These are phyloP conservation scores for Tridacna crocea DNA, from an alignment of 2,888 invertebrate species.

Conservation along the genomic window DNA sequence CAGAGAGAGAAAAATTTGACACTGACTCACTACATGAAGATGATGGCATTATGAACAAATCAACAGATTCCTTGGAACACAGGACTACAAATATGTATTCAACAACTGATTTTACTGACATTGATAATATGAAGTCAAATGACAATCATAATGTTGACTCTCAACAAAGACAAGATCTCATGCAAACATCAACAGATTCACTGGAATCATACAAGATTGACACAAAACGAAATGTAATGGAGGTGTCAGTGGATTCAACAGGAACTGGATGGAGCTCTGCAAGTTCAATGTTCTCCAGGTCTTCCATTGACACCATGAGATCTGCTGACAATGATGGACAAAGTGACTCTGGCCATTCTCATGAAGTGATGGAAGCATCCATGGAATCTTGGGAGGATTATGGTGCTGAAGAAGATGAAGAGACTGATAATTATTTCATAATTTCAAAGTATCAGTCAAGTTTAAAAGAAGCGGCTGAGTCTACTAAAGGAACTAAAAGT, in stretches of 20 bases:
- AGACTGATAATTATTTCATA: conserved; percentile 60
- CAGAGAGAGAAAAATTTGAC: conserved; percentile 69
- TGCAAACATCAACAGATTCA: conserved; percentile 79
- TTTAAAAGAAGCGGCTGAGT: conserved; percentile 57
- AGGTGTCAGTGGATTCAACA: conserved; percentile 67
- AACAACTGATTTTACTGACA: conserved; percentile 35
- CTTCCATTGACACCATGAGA: conserved; percentile 75
- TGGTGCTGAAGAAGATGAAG: conserved; percentile 51
- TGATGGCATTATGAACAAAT: conserved; percentile 67
- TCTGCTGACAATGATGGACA: conserved; percentile 72
- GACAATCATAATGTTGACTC: conserved; percentile 70
- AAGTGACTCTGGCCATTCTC: conserved; percentile 72
- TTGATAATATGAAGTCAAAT: conserved; percentile 16
- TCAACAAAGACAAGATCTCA: conserved; percentile 65
- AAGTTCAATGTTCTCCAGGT: conserved; percentile 77
- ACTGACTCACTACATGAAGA: conserved; percentile 70
- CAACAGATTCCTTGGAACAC: conserved; percentile 74
- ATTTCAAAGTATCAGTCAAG: conserved; percentile 64
- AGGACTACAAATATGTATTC: conserved; percentile 37
- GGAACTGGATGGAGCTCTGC: conserved; percentile 75
- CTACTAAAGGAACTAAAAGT: conserved; percentile 46
- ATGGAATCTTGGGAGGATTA: conserved; percentile 78
- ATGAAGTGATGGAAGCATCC: conserved; percentile 82
- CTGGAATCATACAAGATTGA: conserved; percentile 71
- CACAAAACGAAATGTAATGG: conserved; percentile 66